A percentile compares a stretch with the other conserved stretches of the same genome.
Evolutionary conservation across 2,113 vertebrate genomes (phyloP).

Genomic region (Sitta europaea): DNA sequence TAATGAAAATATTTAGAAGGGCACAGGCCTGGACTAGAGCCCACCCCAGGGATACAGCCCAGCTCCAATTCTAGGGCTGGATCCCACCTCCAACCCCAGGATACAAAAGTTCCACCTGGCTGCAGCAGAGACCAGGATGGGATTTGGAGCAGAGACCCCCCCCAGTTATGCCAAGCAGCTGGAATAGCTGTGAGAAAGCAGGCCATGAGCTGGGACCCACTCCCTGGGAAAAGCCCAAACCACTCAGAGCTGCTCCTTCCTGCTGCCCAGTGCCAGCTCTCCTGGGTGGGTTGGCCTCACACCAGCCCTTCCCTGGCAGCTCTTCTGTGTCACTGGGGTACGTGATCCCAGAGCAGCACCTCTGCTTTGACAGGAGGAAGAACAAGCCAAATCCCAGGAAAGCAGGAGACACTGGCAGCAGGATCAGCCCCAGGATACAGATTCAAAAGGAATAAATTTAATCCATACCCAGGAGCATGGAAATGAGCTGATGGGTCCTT

Average conservation of each 20-base stretch:
- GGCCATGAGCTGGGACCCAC: neutral
- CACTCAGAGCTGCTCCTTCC: rapidly evolving
- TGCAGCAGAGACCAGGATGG: neutral
- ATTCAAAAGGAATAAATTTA: neutral
- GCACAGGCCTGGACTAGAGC: neutral
- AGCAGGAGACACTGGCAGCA: rapidly evolving
- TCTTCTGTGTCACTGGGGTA: rapidly evolving
- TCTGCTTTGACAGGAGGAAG: rapidly evolving
- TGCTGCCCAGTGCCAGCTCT: neutral
- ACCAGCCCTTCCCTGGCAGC: neutral
- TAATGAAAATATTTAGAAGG: neutral
- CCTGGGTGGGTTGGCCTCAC: neutral
- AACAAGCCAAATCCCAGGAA: neutral
- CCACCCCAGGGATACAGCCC: neutral
- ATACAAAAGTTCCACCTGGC: neutral
- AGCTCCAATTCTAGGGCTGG: rapidly evolving
- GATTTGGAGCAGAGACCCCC: rapidly evolving
- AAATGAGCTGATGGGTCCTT: neutral
- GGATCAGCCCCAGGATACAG: neutral
- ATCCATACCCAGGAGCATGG: neutral
- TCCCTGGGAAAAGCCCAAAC: neutral
- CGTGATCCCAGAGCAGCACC: neutral
- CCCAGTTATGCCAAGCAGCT: neutral
- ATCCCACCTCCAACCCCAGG: neutral
- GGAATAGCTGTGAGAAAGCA: rapidly evolving